Percentiles rank a stretch among this genome's conserved stretches.
phyloP scores from a whole-genome alignment of 92 coral and sea anemone species.

The Phymanthus crucifer region DNA sequence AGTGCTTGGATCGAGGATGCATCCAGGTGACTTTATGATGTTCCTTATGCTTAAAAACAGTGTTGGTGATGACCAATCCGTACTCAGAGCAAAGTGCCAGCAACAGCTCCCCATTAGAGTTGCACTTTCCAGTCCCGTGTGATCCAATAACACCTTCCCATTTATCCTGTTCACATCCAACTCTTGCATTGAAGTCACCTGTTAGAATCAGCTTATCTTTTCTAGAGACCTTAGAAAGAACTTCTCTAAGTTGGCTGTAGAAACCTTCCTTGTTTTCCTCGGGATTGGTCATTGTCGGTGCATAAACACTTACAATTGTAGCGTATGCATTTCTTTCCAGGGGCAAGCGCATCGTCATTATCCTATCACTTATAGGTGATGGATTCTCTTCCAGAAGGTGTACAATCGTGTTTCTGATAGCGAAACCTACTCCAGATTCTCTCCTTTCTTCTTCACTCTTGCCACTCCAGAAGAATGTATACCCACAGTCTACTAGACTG shows the following conservation, averaged over 20 bases:
- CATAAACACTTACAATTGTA: constrained; percentile 44
- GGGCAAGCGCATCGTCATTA: constrained; percentile 48
- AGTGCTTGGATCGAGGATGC: constrained; percentile 52
- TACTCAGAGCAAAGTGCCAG: constrained; percentile 40
- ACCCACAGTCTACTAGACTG: constrained; percentile 23
- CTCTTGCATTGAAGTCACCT: constrained; percentile 53
- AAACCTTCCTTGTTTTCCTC: constrained; percentile 45
- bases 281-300: constrained; percentile 41
- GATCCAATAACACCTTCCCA: constrained; percentile 47
- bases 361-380: constrained; percentile 33
- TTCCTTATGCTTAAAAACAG: constrained; percentile 20
- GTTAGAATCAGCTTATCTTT: constrained; percentile 24
- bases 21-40: constrained; percentile 44
- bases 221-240: background rate
- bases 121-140: constrained; percentile 44
- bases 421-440: constrained; percentile 45
- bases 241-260: constrained; percentile 31
- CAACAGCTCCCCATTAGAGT: constrained; percentile 43
- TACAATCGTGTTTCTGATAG: constrained; percentile 20
- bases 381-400: constrained; percentile 17
- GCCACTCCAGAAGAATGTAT: constrained; percentile 40
- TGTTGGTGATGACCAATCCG: constrained; percentile 26
- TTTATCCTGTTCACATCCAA: constrained; percentile 30
- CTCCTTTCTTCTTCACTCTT: constrained; percentile 11
- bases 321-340: constrained; percentile 32